phyloP scores from a whole-genome alignment of 2,797 vertebrate species.

The Falco rusticolus region DNA sequence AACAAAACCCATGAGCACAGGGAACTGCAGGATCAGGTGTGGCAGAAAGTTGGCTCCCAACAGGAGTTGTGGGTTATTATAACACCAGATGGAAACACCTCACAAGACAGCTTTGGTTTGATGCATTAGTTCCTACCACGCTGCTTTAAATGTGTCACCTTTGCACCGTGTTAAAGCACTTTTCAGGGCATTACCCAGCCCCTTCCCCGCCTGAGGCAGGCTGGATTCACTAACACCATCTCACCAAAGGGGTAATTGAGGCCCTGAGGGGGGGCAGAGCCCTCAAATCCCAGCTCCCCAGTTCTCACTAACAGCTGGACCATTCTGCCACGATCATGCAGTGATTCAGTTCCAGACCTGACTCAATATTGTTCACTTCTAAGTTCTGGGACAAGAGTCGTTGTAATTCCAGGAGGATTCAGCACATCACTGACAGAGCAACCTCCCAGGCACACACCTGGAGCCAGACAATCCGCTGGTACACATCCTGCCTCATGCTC shows the following conservation, averaged over 20 bases:
- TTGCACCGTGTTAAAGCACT: rapidly evolving
- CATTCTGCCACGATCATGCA: rapidly evolving
- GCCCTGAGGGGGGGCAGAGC: background rate
- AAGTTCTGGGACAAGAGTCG: rapidly evolving
- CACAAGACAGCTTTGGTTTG: rapidly evolving
- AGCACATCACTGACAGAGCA: background rate
- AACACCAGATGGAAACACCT: background rate
- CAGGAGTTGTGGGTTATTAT: background rate
- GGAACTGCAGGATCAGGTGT: background rate
- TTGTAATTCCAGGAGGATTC: background rate
- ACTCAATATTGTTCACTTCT: rapidly evolving
- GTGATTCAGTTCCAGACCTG: rapidly evolving
- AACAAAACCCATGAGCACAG: background rate
- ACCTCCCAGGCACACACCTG: constrained; percentile 77
- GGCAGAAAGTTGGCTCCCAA: background rate
- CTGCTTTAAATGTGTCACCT: rapidly evolving
- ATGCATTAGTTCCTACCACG: rapidly evolving
- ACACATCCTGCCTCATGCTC: constrained; percentile 97
- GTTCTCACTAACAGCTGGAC: background rate
- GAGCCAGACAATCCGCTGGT: constrained; percentile 90
- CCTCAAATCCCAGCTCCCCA: background rate
- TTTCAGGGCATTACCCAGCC: background rate
- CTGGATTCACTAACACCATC: background rate
- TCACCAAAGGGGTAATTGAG: background rate
- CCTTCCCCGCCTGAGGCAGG: rapidly evolving